phyloP scores from a whole-genome alignment of 2,797 vertebrate genomes.

The Pipistrellus pipistrellus region DNA sequence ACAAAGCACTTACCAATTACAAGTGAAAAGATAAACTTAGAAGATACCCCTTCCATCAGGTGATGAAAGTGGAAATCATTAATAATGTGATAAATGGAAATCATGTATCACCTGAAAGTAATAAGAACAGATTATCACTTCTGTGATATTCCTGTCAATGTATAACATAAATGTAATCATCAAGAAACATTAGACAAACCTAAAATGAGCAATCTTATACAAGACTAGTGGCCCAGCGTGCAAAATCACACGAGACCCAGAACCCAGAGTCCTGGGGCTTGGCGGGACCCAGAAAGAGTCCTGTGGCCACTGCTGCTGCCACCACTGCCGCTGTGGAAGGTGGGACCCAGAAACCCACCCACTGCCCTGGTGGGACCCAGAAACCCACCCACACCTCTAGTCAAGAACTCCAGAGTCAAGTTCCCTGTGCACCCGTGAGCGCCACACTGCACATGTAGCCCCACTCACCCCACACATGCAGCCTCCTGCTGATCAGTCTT shows the following conservation, averaged over 20 bases:
- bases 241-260: too few relatives aligned
- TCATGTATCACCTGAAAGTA: background rate
- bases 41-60: background rate
- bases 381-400: too few relatives aligned
- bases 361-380: too few relatives aligned
- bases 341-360: too few relatives aligned
- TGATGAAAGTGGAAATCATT: background rate
- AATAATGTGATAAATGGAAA: background rate
- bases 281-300: too few relatives aligned
- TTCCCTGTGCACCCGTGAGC: accelerated
- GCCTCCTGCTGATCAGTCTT: too few relatives aligned
- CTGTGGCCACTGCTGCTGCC: accelerated
- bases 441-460: too few relatives aligned
- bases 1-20: background rate
- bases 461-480: accelerated
- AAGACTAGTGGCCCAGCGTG: background rate
- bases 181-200: background rate
- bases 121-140: background rate
- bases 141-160: background rate
- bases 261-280: too few relatives aligned
- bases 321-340: too few relatives aligned
- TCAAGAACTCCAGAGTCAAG: too few relatives aligned
- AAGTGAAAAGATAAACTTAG: background rate
- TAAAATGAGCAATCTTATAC: background rate
- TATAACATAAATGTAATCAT: background rate